Conservation (phyloP, 2,888 invertebrate species). For the Acanthococcus lagerstroemiae region DNA sequence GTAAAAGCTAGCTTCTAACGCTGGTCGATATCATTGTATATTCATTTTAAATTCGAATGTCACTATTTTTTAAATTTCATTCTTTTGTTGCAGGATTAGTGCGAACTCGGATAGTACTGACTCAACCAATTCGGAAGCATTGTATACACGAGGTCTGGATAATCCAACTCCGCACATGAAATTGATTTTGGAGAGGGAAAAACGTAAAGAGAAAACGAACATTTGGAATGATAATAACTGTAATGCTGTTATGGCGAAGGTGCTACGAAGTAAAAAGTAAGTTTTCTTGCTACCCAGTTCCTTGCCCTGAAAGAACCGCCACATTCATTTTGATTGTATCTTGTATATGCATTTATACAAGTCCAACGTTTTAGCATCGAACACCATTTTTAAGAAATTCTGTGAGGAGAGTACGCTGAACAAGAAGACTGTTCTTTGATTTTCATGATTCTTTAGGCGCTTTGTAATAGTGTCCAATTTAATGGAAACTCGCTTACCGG, state of each 20-base stretch:
- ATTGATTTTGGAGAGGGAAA: conserved; percentile 15
- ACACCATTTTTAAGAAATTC: not conserved
- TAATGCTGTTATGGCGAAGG: not conserved
- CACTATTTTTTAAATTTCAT: too few species aligned
- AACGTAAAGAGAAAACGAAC: conserved; percentile 3
- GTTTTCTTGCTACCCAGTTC: not conserved
- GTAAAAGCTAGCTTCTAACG: too few species aligned
- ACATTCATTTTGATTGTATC: not conserved
- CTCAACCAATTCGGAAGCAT: conserved; percentile 17
- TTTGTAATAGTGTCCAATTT: too few species aligned
- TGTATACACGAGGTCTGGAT: conserved; percentile 17
- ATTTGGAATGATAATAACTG: not conserved
- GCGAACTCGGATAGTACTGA: conserved; percentile 14
- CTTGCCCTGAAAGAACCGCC: too few species aligned
- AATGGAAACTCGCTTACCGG: too few species aligned
- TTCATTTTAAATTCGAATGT: too few species aligned
- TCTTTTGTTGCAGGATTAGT: not conserved
- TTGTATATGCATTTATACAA: not conserved
- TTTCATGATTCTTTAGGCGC: too few species aligned
- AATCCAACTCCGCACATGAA: conserved; percentile 25
- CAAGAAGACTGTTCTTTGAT: too few species aligned
- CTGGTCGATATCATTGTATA: too few species aligned
- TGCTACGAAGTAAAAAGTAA: conserved; percentile 2
- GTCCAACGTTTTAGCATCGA: not conserved
- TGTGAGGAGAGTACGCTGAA: too few species aligned